These are phyloP conservation scores for Garrulus glandarius DNA, from an alignment of 2,797 vertebrate genomes.

Conservation along the genomic window DNA sequence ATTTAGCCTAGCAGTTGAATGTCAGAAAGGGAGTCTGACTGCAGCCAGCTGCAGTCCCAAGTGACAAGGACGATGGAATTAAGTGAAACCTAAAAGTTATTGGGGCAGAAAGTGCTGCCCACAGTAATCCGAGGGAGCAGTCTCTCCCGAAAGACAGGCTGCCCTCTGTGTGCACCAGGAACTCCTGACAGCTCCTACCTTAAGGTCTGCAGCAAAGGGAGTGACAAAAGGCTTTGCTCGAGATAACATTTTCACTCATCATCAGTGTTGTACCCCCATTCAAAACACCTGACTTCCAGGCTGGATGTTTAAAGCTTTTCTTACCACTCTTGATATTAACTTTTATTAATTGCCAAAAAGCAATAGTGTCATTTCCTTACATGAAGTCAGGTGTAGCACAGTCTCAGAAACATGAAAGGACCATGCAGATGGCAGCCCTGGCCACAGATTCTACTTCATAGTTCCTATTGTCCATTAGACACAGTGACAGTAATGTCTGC, in stretches of 20 bases:
- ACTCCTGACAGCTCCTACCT: neutral
- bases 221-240: neutral
- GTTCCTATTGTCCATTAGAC: neutral
- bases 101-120: neutral
- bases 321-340: neutral
- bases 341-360: neutral
- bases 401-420: neutral
- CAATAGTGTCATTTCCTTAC: neutral
- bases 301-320: neutral
- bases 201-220: neutral
- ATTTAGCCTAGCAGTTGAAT: neutral
- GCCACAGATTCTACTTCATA: neutral
- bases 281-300: neutral
- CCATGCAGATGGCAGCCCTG: neutral
- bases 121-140: neutral
- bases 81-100: neutral
- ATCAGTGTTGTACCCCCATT: rapidly evolving
- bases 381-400: neutral
- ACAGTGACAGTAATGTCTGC: neutral
- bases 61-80: neutral
- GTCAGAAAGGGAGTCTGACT: neutral
- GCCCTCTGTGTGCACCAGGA: neutral
- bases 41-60: neutral
- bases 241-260: neutral
- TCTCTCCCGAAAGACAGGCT: neutral